Evolutionary conservation across 2,113 vertebrate genomes (phyloP).

Genomic region (Melanerpes formicivorus): DNA sequence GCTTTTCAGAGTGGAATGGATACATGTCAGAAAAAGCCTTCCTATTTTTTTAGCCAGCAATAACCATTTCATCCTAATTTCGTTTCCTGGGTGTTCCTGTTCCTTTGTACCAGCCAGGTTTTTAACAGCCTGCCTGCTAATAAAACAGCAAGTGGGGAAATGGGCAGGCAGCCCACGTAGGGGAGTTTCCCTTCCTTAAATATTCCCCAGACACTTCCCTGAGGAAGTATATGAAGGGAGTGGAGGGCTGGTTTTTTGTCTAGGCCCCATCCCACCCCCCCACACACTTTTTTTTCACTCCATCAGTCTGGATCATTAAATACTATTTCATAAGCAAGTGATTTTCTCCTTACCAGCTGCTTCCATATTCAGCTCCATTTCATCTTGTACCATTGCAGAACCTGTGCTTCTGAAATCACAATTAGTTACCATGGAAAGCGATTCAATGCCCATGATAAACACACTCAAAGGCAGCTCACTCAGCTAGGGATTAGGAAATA

Average conservation of each 20-base stretch:
- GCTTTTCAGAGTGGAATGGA: neutral
- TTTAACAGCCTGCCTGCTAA: neutral
- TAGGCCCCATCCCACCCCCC: neutral
- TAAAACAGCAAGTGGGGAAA: neutral
- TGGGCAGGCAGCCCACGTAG: neutral
- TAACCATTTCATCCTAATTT: neutral
- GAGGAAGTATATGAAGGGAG: neutral
- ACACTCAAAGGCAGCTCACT: neutral
- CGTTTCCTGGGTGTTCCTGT: neutral
- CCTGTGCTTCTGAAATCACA: slow-evolving; percentile 42
- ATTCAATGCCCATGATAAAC: neutral
- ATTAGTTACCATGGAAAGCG: slow-evolving; percentile 63
- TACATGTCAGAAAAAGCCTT: neutral
- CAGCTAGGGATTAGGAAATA: neutral
- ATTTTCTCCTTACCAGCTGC: slow-evolving; percentile 51
- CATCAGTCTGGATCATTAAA: slow-evolving; percentile 20
- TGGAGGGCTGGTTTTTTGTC: neutral
- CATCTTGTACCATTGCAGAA: slow-evolving; percentile 4
- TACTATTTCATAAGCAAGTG: slow-evolving; percentile 38
- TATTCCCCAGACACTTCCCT: neutral
- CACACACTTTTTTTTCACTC: neutral
- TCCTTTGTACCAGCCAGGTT: neutral
- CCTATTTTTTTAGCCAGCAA: neutral
- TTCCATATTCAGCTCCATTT: slow-evolving; percentile 44
- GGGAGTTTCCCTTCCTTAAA: neutral